phyloP scores from a whole-genome alignment of 2,797 vertebrate species.

The Chloroceryle amazona region DNA sequence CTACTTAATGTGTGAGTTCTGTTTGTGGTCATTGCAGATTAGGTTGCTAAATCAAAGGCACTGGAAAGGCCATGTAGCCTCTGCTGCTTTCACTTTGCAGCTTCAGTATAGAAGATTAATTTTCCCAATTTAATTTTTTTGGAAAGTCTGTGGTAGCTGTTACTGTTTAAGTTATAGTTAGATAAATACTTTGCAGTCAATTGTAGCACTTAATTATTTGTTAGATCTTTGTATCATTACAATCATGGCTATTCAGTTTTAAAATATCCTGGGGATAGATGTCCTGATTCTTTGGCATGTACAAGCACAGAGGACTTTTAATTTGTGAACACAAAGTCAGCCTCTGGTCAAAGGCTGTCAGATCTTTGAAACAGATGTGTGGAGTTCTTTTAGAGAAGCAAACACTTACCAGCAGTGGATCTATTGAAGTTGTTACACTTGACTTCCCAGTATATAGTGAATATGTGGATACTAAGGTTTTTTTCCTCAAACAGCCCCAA shows the following conservation, averaged over 20 bases:
- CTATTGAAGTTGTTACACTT: background rate
- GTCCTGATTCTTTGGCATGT: background rate
- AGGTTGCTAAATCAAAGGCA: background rate
- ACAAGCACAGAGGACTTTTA: background rate
- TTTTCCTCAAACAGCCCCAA: background rate
- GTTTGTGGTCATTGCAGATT: background rate
- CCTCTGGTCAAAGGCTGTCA: background rate
- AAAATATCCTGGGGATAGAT: background rate
- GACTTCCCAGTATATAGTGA: background rate
- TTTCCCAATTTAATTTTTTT: background rate
- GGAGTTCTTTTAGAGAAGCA: background rate
- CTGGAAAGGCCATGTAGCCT: background rate
- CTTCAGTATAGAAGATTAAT: background rate
- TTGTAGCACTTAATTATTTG: background rate
- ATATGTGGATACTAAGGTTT: background rate
- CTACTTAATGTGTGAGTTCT: background rate
- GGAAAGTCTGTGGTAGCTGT: background rate
- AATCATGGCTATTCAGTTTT: background rate
- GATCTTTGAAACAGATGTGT: background rate
- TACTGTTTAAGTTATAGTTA: background rate
- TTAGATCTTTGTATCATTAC: rapidly evolving
- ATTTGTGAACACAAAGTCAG: background rate
- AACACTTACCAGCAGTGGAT: background rate
- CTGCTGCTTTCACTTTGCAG: background rate
- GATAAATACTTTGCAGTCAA: background rate